phyloP scores from a whole-genome alignment of 2,797 vertebrate species.

The Sandelia bainsii region DNA sequence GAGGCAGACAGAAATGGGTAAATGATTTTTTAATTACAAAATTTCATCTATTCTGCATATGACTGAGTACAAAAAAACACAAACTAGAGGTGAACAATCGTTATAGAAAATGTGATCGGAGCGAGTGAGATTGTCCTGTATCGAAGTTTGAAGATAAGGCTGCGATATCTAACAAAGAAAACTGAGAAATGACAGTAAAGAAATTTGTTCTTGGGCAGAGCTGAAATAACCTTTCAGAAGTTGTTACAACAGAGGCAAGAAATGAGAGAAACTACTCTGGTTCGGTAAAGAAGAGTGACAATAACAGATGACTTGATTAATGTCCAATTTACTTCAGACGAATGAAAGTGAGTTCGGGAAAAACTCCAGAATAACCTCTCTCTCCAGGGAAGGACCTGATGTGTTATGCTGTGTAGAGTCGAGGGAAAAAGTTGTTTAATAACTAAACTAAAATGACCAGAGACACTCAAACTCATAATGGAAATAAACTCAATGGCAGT shows the following conservation, averaged over 20 bases:
- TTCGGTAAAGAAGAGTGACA: conserved; percentile 15
- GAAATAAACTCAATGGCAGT: background rate
- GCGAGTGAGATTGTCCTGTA: background rate
- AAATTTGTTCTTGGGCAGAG: conserved; percentile 14
- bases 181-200: background rate
- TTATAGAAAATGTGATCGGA: background rate
- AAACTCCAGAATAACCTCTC: background rate
- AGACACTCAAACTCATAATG: background rate
- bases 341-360: background rate
- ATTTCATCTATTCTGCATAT: background rate
- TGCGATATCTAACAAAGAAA: conserved; percentile 1
- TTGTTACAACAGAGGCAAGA: background rate
- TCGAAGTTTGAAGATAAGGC: background rate
- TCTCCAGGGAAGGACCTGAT: background rate
- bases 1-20: background rate
- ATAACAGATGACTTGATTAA: conserved; percentile 42
- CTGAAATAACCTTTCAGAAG: conserved; percentile 45
- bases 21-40: background rate
- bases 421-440: background rate
- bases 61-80: background rate
- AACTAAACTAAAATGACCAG: background rate
- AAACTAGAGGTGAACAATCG: background rate
- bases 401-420: background rate
- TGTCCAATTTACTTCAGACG: conserved; percentile 19
- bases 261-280: background rate